Conservation (phyloP, 1,140 invertebrate species). For the Protaetia brevitarsis region DNA sequence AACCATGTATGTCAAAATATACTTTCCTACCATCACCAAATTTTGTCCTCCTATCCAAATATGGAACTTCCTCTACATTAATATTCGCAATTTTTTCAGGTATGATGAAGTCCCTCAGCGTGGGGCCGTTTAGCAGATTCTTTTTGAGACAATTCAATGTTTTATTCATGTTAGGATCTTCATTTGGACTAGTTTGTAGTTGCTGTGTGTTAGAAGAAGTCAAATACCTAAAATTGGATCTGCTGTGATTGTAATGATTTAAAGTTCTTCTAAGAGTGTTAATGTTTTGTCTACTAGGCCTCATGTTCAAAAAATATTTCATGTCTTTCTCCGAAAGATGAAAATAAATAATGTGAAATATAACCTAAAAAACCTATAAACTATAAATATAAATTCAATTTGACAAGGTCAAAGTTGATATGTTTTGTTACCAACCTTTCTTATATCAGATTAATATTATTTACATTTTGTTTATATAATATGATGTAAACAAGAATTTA, state of each 20-base stretch:
- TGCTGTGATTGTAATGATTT: not conserved
- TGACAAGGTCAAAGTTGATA: too few species aligned
- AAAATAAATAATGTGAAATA: not conserved
- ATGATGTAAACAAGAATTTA: too few species aligned
- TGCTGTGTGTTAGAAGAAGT: not conserved
- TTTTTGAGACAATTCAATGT: not conserved
- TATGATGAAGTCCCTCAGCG: slow-evolving; percentile 44
- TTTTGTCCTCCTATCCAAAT: slow-evolving; percentile 33
- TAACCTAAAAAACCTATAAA: too few species aligned
- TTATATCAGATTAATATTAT: too few species aligned
- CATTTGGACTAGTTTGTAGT: not conserved
- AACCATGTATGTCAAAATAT: slow-evolving; percentile 88
- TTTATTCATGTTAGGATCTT: not conserved
- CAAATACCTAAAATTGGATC: not conserved
- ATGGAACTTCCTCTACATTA: slow-evolving; percentile 37
- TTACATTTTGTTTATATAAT: too few species aligned
- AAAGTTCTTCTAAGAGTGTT: not conserved
- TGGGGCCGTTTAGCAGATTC: slow-evolving; percentile 32
- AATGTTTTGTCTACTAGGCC: not conserved
- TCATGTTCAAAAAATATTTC: not conserved
- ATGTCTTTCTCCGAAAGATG: not conserved
- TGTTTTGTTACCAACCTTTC: too few species aligned
- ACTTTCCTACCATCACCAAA: slow-evolving; percentile 57
- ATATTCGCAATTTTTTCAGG: slow-evolving; percentile 32
- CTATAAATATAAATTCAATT: too few species aligned